phyloP scores from a whole-genome alignment of 2,888 invertebrate species.

The Acronicta psi region DNA sequence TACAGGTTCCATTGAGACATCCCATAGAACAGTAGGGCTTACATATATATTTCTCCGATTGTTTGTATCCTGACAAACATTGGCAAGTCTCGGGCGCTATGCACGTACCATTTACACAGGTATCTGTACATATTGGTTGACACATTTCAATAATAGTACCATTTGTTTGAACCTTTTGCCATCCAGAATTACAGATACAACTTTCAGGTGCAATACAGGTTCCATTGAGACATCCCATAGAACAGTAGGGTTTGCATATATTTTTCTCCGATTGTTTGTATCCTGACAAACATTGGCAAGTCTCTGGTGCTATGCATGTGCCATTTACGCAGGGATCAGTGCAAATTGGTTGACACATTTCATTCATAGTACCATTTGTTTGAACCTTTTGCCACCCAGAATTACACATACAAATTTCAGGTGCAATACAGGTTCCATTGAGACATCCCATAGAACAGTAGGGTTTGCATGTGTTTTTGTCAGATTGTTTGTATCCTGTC shows the following conservation, averaged over 20 bases:
- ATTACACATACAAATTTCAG: constrained; percentile 21
- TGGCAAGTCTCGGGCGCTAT: constrained; percentile 2
- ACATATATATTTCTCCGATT: constrained; percentile 9
- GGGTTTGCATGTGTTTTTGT: constrained; percentile 12
- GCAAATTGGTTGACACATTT: constrained; percentile 23
- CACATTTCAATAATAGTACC: constrained; percentile 11
- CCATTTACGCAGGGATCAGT: constrained; percentile 16
- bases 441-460: constrained; percentile 11
- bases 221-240: constrained; percentile 17
- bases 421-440: constrained; percentile 11
- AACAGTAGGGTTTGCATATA: constrained; percentile 22
- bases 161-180: constrained; percentile 1
- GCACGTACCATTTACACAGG: constrained; percentile 28
- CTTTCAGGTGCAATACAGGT: constrained; percentile 20
- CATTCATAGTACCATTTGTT: no score
- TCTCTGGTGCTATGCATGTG: constrained; percentile 22
- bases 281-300: constrained; percentile 25
- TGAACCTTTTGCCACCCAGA: constrained; percentile 14
- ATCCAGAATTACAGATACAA: constrained; percentile 21
- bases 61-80: constrained; percentile 11
- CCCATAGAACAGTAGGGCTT: constrained; percentile 30
- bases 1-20: constrained; percentile 8
- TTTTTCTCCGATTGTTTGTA: constrained; percentile 3
- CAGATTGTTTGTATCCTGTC: constrained; percentile 9
- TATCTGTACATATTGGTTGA: constrained; percentile 26